Evolutionary conservation across 2,113 vertebrate species (phyloP).

Genomic region (Ctenomys sociabilis): DNA sequence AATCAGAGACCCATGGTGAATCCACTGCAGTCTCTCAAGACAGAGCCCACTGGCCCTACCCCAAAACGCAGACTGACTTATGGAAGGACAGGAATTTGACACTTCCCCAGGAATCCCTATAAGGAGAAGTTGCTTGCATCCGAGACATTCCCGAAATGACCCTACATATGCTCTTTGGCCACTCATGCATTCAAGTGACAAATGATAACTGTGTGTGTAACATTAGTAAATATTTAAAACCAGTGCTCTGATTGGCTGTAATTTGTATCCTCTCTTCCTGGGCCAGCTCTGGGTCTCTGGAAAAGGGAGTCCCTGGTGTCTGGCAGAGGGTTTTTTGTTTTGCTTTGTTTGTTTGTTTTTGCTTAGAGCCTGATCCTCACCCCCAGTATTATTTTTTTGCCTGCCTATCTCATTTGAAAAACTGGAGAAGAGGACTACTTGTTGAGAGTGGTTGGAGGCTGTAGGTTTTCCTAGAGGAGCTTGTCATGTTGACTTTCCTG

Average conservation of each 20-base stretch:
- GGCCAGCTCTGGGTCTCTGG: neutral
- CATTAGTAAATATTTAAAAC: neutral
- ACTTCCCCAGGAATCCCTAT: constrained; percentile 2
- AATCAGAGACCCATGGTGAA: neutral
- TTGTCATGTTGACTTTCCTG: no score
- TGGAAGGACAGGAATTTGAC: neutral
- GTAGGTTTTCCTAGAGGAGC: no score
- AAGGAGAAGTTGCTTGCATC: neutral
- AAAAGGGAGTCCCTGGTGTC: neutral
- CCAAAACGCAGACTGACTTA: constrained; percentile 15
- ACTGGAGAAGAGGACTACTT: neutral
- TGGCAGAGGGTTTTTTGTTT: neutral
- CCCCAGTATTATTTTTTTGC: constrained; percentile 23
- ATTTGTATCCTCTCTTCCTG: neutral
- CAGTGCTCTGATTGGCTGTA: neutral
- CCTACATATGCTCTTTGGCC: neutral
- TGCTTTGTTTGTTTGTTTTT: no score
- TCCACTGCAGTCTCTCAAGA: neutral
- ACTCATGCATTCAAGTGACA: neutral
- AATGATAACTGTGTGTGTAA: neutral
- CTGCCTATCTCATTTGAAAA: constrained; percentile 17
- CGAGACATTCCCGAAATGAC: neutral
- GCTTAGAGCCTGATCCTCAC: neutral
- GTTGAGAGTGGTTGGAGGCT: no score
- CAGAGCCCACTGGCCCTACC: neutral